These are phyloP conservation scores for Physella acuta DNA, from an alignment of 1,140 invertebrate species.

Conservation along the genomic window DNA sequence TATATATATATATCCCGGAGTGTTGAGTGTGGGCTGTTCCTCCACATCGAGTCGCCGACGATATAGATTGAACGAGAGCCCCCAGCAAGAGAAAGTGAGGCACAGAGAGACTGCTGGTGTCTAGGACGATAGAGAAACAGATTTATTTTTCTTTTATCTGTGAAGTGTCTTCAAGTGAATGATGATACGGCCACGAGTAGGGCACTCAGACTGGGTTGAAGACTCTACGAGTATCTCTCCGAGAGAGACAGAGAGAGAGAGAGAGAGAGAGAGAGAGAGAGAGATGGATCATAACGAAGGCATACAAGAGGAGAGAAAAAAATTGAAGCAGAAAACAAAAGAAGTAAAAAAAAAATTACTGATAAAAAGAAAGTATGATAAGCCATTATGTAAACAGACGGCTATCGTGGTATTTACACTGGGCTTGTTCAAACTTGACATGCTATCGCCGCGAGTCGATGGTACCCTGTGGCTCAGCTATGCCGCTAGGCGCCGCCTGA, in stretches of 20 bases:
- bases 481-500: not conserved
- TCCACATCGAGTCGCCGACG: not conserved
- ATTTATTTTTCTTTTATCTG: not conserved
- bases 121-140: not conserved
- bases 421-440: not conserved
- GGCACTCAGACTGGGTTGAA: not conserved
- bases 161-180: not conserved
- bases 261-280: slow-evolving; percentile 7
- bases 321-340: not conserved
- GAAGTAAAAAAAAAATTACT: not conserved
- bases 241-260: not conserved
- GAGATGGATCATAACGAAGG: not conserved
- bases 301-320: not conserved
- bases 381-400: not conserved
- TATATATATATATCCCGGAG: too few species aligned
- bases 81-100: not conserved
- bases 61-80: not conserved
- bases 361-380: not conserved
- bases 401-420: not conserved
- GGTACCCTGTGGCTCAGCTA: not conserved
- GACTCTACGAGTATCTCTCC: not conserved
- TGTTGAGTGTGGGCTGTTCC: not conserved
- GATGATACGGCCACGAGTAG: not conserved
- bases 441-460: not conserved
- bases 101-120: not conserved